phyloP scores from a whole-genome alignment of 2,888 invertebrate species.

The Oscheius sp. region DNA sequence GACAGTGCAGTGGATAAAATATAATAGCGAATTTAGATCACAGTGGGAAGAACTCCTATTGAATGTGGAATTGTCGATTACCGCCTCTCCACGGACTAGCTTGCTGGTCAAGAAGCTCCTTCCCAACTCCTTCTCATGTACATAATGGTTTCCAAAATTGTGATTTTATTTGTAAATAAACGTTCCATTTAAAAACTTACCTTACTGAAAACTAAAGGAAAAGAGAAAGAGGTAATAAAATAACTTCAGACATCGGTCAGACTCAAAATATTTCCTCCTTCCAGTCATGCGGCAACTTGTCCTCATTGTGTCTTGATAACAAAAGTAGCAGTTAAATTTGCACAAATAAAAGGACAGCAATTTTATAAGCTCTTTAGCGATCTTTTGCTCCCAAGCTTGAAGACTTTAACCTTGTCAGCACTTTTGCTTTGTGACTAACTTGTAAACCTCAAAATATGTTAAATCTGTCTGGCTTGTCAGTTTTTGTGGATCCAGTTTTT shows the following conservation, averaged over 20 bases:
- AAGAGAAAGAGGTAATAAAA: too few species aligned
- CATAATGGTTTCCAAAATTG: neutral
- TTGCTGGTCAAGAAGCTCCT: neutral
- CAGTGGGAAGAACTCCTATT: conserved; percentile 12
- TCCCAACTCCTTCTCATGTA: conserved; percentile 1
- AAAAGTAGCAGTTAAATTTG: too few species aligned
- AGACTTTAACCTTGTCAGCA: too few species aligned
- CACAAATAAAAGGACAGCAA: too few species aligned
- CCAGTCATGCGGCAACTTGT: too few species aligned
- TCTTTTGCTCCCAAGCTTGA: too few species aligned
- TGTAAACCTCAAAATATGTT: too few species aligned
- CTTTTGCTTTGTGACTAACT: too few species aligned
- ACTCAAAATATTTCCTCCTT: too few species aligned
- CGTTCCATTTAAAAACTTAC: neutral
- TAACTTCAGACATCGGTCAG: too few species aligned
- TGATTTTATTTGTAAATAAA: neutral
- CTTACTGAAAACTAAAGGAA: neutral
- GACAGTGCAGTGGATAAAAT: neutral
- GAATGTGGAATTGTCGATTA: conserved; percentile 22
- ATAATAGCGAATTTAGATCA: neutral
- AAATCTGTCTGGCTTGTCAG: neutral
- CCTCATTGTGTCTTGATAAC: too few species aligned
- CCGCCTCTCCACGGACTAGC: neutral
- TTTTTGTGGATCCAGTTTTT: neutral
- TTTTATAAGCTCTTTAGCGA: too few species aligned